Percentiles rank a stretch among this genome's conserved stretches.
Conservation (phyloP, 2,113 vertebrate species). For the Microcebus griseorufus region DNA sequence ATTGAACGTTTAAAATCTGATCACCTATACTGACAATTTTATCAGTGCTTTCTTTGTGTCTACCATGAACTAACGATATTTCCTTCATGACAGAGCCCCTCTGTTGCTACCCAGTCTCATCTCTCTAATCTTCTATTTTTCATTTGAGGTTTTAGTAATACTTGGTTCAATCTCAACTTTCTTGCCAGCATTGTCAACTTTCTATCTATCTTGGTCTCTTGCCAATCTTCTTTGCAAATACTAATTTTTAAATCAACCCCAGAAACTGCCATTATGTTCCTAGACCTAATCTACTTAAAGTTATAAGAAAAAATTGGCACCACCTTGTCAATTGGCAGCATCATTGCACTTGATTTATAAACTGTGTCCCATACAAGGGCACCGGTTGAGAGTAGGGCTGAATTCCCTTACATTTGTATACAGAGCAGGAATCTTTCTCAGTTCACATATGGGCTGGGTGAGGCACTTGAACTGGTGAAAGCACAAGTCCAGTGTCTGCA, state of each 20-base stretch:
- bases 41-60: not conserved
- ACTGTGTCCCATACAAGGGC: not conserved
- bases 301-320: not conserved
- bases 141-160: not conserved
- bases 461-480: not conserved
- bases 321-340: not conserved
- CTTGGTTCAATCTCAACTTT: not conserved
- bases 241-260: not conserved
- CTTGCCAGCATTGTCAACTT: not conserved
- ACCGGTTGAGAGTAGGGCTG: not conserved
- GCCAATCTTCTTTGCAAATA: not conserved
- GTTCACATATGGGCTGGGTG: fast-evolving
- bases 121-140: not conserved
- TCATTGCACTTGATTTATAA: not conserved
- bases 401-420: not conserved
- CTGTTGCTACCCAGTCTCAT: not conserved
- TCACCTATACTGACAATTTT: not conserved
- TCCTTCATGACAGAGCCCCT: not conserved
- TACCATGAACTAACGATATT: not conserved
- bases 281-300: not conserved
- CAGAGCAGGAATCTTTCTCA: not conserved
- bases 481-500: not conserved
- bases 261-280: not conserved
- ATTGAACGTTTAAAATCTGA: not conserved
- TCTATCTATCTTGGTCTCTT: not conserved